These are phyloP conservation scores for Drosophila kurseongensis DNA, from an alignment of 1,140 invertebrate genomes.

Conservation along the genomic window DNA sequence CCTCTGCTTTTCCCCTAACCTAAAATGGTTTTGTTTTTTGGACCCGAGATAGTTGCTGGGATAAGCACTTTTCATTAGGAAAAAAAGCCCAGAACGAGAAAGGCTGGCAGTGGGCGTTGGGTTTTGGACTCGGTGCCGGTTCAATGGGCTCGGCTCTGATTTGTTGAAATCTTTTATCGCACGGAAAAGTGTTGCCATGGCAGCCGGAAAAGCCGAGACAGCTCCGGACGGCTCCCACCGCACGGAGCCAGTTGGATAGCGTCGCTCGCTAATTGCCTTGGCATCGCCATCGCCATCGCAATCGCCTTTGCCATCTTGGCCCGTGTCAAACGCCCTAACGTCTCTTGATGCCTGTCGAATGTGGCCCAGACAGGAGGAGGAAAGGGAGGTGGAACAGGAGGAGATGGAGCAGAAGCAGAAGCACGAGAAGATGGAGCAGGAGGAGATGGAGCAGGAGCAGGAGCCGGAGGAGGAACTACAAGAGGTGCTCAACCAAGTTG, in stretches of 20 bases:
- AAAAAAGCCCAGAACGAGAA: conserved; percentile 17
- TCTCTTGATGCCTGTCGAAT: conserved; percentile 63
- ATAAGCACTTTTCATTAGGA: conserved; percentile 78
- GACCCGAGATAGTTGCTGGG: conserved; percentile 74
- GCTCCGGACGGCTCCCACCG: conserved; percentile 17
- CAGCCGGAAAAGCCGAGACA: conserved; percentile 49
- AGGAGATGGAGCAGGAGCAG: neutral
- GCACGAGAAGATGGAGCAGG: neutral
- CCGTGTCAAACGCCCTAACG: conserved; percentile 60
- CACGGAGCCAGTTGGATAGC: conserved; percentile 50
- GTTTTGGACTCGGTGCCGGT: conserved; percentile 33
- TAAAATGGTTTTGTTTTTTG: conserved; percentile 70
- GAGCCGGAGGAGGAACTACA: too few relatives aligned
- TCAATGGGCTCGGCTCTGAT: conserved; percentile 59
- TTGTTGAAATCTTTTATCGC: conserved; percentile 81
- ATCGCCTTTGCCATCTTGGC: conserved; percentile 35
- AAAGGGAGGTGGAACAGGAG: neutral
- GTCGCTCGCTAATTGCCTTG: conserved; percentile 71
- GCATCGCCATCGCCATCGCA: conserved; percentile 29
- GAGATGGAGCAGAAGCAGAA: neutral
- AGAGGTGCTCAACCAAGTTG: conserved; percentile 7
- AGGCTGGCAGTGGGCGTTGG: neutral
- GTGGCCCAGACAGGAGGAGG: conserved; percentile 31
- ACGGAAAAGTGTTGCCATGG: conserved; percentile 73
- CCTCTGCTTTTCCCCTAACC: neutral